Conservation (phyloP, 1,140 invertebrate genomes). For the Dendroctonus ponderosae region DNA sequence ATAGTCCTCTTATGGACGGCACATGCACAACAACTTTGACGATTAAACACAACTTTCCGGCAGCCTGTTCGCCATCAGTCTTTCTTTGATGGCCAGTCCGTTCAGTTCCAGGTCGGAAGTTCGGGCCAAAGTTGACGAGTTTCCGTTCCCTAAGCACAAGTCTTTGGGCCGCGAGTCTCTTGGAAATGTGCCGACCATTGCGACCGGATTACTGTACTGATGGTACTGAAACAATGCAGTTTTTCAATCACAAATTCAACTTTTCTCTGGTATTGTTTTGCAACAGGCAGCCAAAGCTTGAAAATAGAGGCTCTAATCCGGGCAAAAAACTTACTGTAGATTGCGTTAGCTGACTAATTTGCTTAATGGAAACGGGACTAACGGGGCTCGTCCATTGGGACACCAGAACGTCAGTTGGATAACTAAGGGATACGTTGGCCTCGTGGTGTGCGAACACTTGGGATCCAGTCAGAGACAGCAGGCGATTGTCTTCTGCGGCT, state of each 20-base stretch:
- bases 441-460: slow-evolving; percentile 30
- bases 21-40: slow-evolving; percentile 4
- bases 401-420: slow-evolving; percentile 33
- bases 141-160: slow-evolving; percentile 45
- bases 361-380: slow-evolving; percentile 27
- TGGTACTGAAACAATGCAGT: slow-evolving; percentile 41
- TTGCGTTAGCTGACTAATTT: slow-evolving; percentile 23
- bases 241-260: too few relatives aligned
- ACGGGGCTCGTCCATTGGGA: slow-evolving; percentile 45
- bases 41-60: slow-evolving; percentile 72
- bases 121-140: slow-evolving; percentile 41
- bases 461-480: slow-evolving; percentile 38
- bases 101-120: slow-evolving; percentile 54
- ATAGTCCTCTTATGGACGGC: slow-evolving; percentile 19
- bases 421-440: slow-evolving; percentile 38
- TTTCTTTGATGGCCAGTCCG: slow-evolving; percentile 72
- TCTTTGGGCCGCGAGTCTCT: slow-evolving; percentile 49
- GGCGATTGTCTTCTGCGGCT: slow-evolving; percentile 42
- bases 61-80: slow-evolving; percentile 70
- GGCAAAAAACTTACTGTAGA: too few relatives aligned
- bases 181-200: slow-evolving; percentile 49
- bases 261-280: too few relatives aligned
- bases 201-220: slow-evolving; percentile 49
- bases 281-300: too few relatives aligned
- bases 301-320: too few relatives aligned